phyloP scores from a whole-genome alignment of 2,888 invertebrate species.

The Oxyteleia sp. region DNA sequence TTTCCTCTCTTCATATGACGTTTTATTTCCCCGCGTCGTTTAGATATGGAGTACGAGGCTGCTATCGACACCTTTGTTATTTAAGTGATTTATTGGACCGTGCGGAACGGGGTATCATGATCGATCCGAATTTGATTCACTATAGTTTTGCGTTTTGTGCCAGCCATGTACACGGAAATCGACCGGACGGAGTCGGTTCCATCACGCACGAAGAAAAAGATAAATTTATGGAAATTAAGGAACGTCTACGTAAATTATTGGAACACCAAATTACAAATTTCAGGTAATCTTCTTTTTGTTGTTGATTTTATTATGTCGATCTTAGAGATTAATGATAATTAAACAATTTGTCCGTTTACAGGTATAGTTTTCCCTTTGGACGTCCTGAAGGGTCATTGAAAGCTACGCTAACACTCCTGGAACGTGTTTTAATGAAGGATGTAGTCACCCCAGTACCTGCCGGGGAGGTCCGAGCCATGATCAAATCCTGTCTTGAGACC shows the following conservation, averaged over 20 bases:
- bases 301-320: too few relatives aligned
- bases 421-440: slow-evolving; percentile 99
- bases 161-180: slow-evolving; percentile 99
- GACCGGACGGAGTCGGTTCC: slow-evolving; percentile 99
- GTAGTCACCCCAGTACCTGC: slow-evolving; percentile 98
- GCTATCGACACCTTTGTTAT: slow-evolving; percentile 98
- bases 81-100: slow-evolving; percentile 97
- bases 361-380: slow-evolving; percentile 99
- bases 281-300: slow-evolving; percentile 89
- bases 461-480: slow-evolving; percentile 98
- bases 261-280: slow-evolving; percentile 99
- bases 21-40: slow-evolving; percentile 28
- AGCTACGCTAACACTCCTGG: slow-evolving; percentile 97
- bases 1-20: slow-evolving; percentile 7
- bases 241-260: slow-evolving; percentile 95
- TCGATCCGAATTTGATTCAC: slow-evolving; percentile 99
- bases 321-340: too few relatives aligned
- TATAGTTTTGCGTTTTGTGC: slow-evolving; percentile 99
- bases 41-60: slow-evolving; percentile 98
- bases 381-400: slow-evolving; percentile 99
- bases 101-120: slow-evolving; percentile 97
- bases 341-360: slow-evolving; percentile 79
- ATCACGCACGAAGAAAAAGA: slow-evolving; percentile 99
- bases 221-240: slow-evolving; percentile 99
- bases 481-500: slow-evolving; percentile 98